Evolutionary conservation across 2,113 vertebrate genomes (phyloP), one percentile per base, ranked within the genome.

Genomic region (Gambusia affinis): DNA sequence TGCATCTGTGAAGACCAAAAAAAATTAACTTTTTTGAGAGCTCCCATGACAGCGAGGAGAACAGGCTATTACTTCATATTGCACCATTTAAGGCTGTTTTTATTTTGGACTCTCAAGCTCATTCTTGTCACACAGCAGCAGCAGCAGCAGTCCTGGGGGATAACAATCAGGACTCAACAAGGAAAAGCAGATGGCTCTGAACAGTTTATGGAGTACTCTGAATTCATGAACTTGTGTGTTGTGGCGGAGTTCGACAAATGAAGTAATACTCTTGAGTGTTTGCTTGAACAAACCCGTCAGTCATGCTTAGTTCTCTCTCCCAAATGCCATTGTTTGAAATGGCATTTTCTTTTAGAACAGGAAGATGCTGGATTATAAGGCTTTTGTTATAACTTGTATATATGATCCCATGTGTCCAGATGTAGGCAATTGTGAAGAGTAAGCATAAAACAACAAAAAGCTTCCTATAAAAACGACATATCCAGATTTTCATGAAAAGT

Each of bases 1-100:
- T 73, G 77, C 35, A 60, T 73, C 29, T 60, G 28, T 71, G 72
- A 64, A 63, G 73, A 0, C 63, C 68, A 75, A 75, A 72, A 75
- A 75, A 72, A 71, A 17, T 35, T 60, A 54, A 83, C 89, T 88
- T 86, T 89, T 62, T 76, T 77, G 81, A 90, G 83, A 79, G 84
- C 79, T 88, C 90, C 84, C 85, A 64, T 87, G 91, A 91, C 90
- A 85, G 83, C 27, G 76, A 87, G 74, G 73, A 83, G 85, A 90
- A 85, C 79, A 78, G 83, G 83, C 82, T 88, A 88, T 93, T 92
- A 90, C 92, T 90, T 86, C 89, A 92, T 90, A 92, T 92, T 92
- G 91, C 91, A 87, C 85, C 90, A 92, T 91, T 92, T 90, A 85
- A 82, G 51, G 83, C 76, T 84, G 87, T 89, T 91, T 91, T 87